These are phyloP conservation scores for Phyto melanocephala DNA, from an alignment of 2,888 invertebrate genomes.

Conservation along the genomic window DNA sequence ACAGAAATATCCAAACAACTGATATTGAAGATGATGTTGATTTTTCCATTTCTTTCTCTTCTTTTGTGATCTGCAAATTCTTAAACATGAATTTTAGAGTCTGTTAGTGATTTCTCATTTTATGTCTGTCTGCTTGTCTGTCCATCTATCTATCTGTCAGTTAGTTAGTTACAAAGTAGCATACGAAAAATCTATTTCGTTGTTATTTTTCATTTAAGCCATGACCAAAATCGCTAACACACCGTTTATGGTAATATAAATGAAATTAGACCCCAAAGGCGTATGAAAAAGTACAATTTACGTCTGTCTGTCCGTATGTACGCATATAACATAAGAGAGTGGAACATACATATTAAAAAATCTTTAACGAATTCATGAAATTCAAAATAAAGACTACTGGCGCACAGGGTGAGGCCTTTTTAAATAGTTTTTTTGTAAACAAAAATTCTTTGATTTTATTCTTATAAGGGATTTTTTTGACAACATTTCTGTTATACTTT, in stretches of 20 bases:
- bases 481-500: too few species aligned
- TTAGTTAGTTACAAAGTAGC: slow-evolving; percentile 34
- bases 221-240: slow-evolving; percentile 73
- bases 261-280: slow-evolving; percentile 74
- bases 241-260: slow-evolving; percentile 75
- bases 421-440: too few species aligned
- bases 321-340: background rate
- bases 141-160: background rate
- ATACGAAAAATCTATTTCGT: slow-evolving; percentile 14
- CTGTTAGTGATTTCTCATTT: background rate
- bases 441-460: too few species aligned
- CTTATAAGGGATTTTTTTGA: too few species aligned
- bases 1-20: background rate
- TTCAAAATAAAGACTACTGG: slow-evolving; percentile 11
- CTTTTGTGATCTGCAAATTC: background rate
- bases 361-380: slow-evolving; percentile 27
- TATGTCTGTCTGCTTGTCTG: too few species aligned
- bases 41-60: slow-evolving; percentile 8
- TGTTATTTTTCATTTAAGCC: slow-evolving; percentile 71
- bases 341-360: background rate
- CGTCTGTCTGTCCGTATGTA: background rate
- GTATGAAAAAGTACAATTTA: slow-evolving; percentile 38
- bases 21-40: slow-evolving; percentile 21
- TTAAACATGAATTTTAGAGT: background rate
- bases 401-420: background rate